phyloP scores from a whole-genome alignment of 2,888 invertebrate species.

The Agriopis aurantiaria region DNA sequence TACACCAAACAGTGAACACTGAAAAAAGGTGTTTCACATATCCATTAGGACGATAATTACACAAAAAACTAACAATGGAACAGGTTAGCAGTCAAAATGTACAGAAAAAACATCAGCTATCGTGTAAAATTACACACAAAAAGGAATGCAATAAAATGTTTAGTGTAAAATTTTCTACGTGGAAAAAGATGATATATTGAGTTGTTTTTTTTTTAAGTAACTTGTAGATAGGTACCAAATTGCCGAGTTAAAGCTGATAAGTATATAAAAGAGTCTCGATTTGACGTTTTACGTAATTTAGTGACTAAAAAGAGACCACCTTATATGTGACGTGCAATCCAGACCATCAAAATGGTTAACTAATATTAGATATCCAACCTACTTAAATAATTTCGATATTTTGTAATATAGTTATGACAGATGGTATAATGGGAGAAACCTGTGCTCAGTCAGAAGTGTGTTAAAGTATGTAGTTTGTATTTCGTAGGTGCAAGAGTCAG shows the following conservation, averaged over 20 bases:
- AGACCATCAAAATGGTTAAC: neutral
- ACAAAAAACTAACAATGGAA: constrained; percentile 55
- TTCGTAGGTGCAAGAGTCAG: no score
- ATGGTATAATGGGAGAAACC: no score
- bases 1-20: constrained; percentile 31
- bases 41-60: constrained; percentile 59
- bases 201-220: constrained; percentile 45
- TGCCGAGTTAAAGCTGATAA: constrained; percentile 29
- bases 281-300: constrained; percentile 13
- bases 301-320: constrained; percentile 22
- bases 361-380: neutral
- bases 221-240: constrained; percentile 37
- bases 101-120: constrained; percentile 59
- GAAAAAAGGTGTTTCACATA: constrained; percentile 56
- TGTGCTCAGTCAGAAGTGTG: no score
- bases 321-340: neutral
- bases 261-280: constrained; percentile 15
- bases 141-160: constrained; percentile 44
- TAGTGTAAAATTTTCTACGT: constrained; percentile 51
- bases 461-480: no score
- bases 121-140: constrained; percentile 55
- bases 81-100: constrained; percentile 38
- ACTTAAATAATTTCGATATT: neutral
- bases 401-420: no score
- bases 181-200: constrained; percentile 56